Conservation (phyloP, 2,113 vertebrate genomes). For the Leptosomus discolor region DNA sequence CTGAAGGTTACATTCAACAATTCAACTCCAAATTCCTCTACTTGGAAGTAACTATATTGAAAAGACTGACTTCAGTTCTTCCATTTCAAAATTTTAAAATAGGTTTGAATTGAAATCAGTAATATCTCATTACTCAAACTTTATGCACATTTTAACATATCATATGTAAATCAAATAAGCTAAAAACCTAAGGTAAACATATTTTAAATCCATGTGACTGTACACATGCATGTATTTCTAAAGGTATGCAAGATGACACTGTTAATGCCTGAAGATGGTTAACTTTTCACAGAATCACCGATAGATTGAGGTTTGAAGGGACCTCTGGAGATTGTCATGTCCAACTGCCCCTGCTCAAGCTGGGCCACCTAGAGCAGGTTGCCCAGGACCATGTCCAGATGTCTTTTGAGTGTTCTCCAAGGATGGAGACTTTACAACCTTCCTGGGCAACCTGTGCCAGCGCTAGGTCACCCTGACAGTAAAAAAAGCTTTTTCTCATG, state of each 20-base stretch:
- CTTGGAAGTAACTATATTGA: background rate
- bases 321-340: background rate
- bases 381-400: background rate
- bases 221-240: slow-evolving; percentile 35
- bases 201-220: slow-evolving; percentile 6
- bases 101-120: background rate
- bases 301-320: background rate
- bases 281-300: slow-evolving; percentile 41
- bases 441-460: background rate
- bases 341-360: background rate
- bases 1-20: background rate
- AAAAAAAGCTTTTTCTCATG: background rate
- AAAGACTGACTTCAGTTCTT: background rate
- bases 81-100: background rate
- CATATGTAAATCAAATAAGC: background rate
- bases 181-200: slow-evolving; percentile 5
- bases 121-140: background rate
- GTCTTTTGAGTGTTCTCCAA: background rate
- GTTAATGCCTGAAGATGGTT: background rate
- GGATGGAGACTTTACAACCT: background rate
- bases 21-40: background rate
- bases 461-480: background rate
- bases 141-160: background rate
- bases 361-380: background rate
- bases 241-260: slow-evolving; percentile 37